Evolutionary conservation across 1,140 invertebrate genomes (phyloP), one percentile per base, ranked within the genome.

Genomic region (Drosophila pandora): DNA sequence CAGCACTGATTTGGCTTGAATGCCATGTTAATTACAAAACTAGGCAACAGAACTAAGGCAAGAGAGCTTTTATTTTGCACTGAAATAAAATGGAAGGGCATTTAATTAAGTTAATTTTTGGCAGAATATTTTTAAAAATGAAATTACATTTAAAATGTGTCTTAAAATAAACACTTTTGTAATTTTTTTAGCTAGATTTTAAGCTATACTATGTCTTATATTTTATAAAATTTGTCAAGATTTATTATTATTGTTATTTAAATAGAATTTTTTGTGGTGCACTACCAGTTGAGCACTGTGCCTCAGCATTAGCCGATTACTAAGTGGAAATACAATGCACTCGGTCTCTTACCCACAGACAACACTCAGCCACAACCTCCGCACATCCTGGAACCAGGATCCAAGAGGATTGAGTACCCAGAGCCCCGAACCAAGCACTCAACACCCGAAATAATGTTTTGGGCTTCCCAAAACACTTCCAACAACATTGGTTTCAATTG

Each of bases 1-100:
- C 17, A 23, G 37, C 61, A 50, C 64, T 72, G 71, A 79, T 82
- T 83, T 72, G 43, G 60, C 79, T 83, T 87, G 82, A 88, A 87
- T 87, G 82, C 79, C 82, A 79, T 88, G 82, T 87, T 87, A 87
- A 87, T 87, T 87, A 83, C 83, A 55, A 74, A 56, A 74, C 71
- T 50, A 43, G 52, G 50, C 47, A 56, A 64, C 25, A 52, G 28
- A 49, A 45, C 47, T 25, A 21, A n/a, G 28, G 59, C 25, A n/a
- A 25, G 25, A 25, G 25, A 17, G 34, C 7, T 52, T 52, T 17
- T 8, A 6, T 22, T 21, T 0, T 9, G 9, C 34, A 67, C 47
- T 53, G 58, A 0, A 23, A 32, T n/a, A 32, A 47, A 30, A 10
- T 12, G 0, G 6, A 6, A 28, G 7, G 6, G 5, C 1, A 28